Conservation (phyloP, 1,140 invertebrate genomes). For the Heliconius eleuchia region DNA sequence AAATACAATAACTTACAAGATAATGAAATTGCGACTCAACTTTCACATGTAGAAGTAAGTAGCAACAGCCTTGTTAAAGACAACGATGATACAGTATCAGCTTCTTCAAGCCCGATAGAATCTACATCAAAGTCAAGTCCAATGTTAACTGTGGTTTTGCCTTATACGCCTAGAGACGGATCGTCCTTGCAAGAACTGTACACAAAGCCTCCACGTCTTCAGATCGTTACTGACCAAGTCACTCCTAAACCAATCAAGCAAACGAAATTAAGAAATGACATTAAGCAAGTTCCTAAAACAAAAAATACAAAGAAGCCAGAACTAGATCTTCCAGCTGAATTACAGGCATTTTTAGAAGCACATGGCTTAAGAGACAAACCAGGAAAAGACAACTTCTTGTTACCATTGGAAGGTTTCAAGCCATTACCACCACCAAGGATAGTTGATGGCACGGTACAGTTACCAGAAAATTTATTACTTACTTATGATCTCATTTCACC, state of each 20-base stretch:
- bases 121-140: slow-evolving; percentile 60
- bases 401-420: slow-evolving; percentile 73
- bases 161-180: slow-evolving; percentile 73
- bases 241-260: slow-evolving; percentile 64
- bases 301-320: slow-evolving; percentile 52
- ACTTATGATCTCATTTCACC: slow-evolving; percentile 70
- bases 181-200: slow-evolving; percentile 74
- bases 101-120: slow-evolving; percentile 43
- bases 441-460: slow-evolving; percentile 66
- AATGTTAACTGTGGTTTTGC: slow-evolving; percentile 67
- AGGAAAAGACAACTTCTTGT: slow-evolving; percentile 66
- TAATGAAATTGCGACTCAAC: slow-evolving; percentile 54
- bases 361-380: slow-evolving; percentile 67
- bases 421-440: slow-evolving; percentile 67
- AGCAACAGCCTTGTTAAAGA: background rate
- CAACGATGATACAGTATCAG: background rate
- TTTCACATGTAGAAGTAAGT: slow-evolving; percentile 22
- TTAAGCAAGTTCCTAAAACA: slow-evolving; percentile 48
- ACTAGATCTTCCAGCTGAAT: slow-evolving; percentile 61
- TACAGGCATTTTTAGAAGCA: slow-evolving; percentile 67
- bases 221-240: slow-evolving; percentile 67
- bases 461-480: slow-evolving; percentile 72
- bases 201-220: slow-evolving; percentile 65
- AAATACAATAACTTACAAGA: slow-evolving; percentile 52
- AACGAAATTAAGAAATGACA: slow-evolving; percentile 43